Conservation (phyloP, 2,113 vertebrate species). For the Mobula birostris region DNA sequence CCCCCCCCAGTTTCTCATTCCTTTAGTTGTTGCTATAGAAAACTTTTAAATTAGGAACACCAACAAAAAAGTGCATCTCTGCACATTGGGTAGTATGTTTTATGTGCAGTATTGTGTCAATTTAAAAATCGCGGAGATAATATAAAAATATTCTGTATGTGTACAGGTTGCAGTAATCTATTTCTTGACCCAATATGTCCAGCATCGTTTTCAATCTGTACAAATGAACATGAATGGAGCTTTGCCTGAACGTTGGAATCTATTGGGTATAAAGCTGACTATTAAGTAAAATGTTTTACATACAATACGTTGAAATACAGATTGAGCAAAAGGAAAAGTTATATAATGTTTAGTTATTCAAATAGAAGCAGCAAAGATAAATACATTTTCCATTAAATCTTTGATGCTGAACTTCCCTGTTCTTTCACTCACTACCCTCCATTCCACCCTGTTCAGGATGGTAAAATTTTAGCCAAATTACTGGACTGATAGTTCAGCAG, state of each 20-base stretch:
- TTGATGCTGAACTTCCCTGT: neutral
- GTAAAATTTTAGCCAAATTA: too few species aligned
- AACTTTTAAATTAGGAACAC: neutral
- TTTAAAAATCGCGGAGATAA: neutral
- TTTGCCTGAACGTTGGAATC: neutral
- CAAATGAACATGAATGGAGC: neutral
- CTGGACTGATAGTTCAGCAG: too few species aligned
- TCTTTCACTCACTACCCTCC: neutral
- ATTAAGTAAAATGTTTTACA: neutral
- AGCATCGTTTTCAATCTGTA: neutral
- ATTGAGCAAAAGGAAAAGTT: neutral
- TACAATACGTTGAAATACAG: neutral
- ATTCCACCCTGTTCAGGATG: neutral
- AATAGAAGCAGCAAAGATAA: neutral
- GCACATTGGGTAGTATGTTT: neutral
- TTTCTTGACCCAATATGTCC: neutral
- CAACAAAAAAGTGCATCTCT: neutral
- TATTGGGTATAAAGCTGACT: neutral
- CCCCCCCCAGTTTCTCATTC: too few species aligned
- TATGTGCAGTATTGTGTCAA: neutral
- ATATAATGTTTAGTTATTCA: neutral
- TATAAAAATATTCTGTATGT: neutral
- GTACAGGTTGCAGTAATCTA: neutral
- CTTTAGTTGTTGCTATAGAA: neutral
- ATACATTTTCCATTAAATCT: neutral